Conservation (phyloP, 2,888 invertebrate species). For the Synergus laeviventris region DNA sequence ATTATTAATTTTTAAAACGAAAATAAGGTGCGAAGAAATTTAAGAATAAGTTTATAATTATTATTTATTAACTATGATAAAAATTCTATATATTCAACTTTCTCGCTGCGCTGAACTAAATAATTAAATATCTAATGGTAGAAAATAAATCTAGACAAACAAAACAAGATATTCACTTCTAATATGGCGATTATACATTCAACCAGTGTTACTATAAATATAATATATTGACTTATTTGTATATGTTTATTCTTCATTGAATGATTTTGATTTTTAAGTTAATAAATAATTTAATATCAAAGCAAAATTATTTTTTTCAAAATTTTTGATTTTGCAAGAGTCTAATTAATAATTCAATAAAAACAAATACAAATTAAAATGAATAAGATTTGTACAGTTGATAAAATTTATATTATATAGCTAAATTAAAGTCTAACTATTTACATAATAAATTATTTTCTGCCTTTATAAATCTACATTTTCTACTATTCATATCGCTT, state of each 20-base stretch:
- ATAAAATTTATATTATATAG: neutral
- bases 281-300: neutral
- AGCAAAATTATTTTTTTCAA: neutral
- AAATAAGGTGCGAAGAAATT: neutral
- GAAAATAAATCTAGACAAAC: neutral
- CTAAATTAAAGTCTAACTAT: neutral
- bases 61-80: neutral
- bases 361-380: neutral
- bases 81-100: neutral
- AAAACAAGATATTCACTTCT: conserved; percentile 24
- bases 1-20: too few relatives aligned
- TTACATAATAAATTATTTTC: neutral
- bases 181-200: conserved; percentile 33
- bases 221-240: neutral
- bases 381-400: neutral
- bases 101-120: neutral
- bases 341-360: too few relatives aligned
- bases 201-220: neutral
- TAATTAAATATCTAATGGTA: neutral
- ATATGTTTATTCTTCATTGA: neutral
- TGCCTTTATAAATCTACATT: neutral
- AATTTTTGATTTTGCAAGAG: too few relatives aligned
- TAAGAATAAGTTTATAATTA: neutral
- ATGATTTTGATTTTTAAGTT: neutral
- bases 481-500: neutral